Evolutionary conservation across 2,797 vertebrate species (phyloP).

Genomic region (Sternarchorhynchus goeldii): DNA sequence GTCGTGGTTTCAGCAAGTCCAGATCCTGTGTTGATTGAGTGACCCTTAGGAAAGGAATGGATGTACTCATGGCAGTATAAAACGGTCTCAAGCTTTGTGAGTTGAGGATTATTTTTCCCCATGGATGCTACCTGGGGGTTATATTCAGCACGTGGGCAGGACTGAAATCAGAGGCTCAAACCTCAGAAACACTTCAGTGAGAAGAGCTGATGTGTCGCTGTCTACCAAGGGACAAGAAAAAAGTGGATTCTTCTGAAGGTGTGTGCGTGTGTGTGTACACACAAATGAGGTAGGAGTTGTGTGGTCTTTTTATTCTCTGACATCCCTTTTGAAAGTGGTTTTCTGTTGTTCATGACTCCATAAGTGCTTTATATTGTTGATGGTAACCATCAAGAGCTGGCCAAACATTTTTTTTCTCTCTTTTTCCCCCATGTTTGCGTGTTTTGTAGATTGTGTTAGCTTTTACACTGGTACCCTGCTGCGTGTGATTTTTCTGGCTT

Average conservation of each 20-base stretch:
- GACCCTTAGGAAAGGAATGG: slow-evolving; percentile 56
- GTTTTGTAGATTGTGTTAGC: neutral
- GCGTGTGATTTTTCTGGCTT: slow-evolving; percentile 37
- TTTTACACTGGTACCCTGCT: neutral
- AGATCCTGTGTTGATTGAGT: slow-evolving; percentile 54
- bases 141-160: slow-evolving; percentile 4
- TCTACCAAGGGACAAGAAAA: slow-evolving; percentile 48
- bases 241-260: slow-evolving; percentile 54
- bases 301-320: neutral
- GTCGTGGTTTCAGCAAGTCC: slow-evolving; percentile 48
- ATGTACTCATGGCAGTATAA: neutral
- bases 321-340: slow-evolving; percentile 1
- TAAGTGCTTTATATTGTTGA: neutral
- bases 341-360: neutral
- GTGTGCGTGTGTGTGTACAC: slow-evolving; percentile 1
- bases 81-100: slow-evolving; percentile 26
- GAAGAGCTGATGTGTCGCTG: slow-evolving; percentile 66
- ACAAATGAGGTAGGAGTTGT: too few relatives aligned
- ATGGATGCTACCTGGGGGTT: slow-evolving; percentile 15
- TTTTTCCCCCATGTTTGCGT: too few relatives aligned
- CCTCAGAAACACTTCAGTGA: slow-evolving; percentile 9
- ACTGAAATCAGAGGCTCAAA: neutral
- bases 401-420: too few relatives aligned
- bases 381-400: neutral
- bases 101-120: slow-evolving; percentile 19